A percentile compares a stretch with the other conserved stretches of the same genome.
Conservation (phyloP, 2,113 vertebrate genomes). For the Hiodon alosoides region DNA sequence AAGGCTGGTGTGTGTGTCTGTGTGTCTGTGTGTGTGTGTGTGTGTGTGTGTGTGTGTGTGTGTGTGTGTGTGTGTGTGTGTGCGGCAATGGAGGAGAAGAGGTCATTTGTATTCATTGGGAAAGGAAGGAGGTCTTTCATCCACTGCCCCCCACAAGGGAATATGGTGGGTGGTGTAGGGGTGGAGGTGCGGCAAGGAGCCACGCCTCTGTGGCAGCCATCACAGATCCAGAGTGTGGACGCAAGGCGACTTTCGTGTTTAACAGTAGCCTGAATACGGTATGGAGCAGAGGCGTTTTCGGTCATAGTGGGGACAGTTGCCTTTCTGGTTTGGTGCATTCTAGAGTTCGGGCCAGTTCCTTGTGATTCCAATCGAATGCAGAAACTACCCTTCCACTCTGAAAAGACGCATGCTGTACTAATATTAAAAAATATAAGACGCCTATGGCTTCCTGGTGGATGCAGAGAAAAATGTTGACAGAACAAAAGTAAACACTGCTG, state of each 20-base stretch:
- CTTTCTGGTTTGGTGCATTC: neutral
- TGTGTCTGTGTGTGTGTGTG: constrained; percentile 24
- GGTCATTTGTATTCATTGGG: constrained; percentile 38
- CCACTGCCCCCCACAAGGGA: neutral
- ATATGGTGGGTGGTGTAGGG: neutral
- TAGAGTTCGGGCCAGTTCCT: constrained; percentile 11
- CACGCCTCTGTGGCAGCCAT: neutral
- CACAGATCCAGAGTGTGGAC: neutral
- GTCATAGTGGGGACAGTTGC: no score
- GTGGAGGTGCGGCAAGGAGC: neutral
- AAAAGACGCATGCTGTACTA: no score
- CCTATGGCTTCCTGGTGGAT: no score
- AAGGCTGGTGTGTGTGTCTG: no score
- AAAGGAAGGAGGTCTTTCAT: constrained; percentile 26
- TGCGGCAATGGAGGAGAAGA: constrained; percentile 18
- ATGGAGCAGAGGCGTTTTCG: neutral
- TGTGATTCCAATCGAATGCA: constrained; percentile 10
- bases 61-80: constrained; percentile 33
- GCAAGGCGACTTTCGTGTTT: neutral
- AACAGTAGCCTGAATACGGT: neutral
- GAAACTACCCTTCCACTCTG: neutral
- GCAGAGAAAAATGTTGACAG: neutral
- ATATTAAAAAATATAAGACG: no score
- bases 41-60: constrained; percentile 22
- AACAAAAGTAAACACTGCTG: constrained; percentile 18